Evolutionary conservation across 2,888 invertebrate species (phyloP).

Genomic region (Resseliella maxima): DNA sequence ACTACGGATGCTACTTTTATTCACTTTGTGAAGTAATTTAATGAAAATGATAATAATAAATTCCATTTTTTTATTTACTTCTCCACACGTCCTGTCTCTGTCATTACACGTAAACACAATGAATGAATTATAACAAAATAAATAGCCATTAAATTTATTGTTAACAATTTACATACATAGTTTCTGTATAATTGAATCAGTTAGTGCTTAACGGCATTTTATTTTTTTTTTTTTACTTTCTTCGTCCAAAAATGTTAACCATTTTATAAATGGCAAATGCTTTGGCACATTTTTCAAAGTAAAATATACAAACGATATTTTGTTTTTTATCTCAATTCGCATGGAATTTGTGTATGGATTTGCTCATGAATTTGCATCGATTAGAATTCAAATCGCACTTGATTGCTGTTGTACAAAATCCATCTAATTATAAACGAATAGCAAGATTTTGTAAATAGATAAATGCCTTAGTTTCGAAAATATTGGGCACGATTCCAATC

Average conservation of each 20-base stretch:
- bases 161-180: background rate
- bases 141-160: constrained; percentile 51
- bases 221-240: background rate
- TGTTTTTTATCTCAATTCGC: background rate
- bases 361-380: background rate
- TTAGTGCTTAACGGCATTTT: background rate
- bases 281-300: background rate
- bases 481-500: constrained; percentile 45
- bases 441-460: constrained; percentile 17
- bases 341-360: background rate
- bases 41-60: constrained; percentile 1
- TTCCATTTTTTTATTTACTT: background rate
- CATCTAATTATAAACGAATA: constrained; percentile 35
- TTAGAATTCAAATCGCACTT: constrained; percentile 3
- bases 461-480: constrained; percentile 18
- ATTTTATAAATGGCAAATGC: background rate
- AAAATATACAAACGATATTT: background rate
- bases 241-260: background rate
- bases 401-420: background rate
- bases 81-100: background rate
- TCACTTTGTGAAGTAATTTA: background rate
- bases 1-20: background rate
- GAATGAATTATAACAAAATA: background rate
- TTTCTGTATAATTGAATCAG: constrained; percentile 1
- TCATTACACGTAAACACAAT: background rate